These are phyloP conservation scores for Geotrupes spiniger DNA, from an alignment of 2,888 invertebrate species.

Conservation along the genomic window DNA sequence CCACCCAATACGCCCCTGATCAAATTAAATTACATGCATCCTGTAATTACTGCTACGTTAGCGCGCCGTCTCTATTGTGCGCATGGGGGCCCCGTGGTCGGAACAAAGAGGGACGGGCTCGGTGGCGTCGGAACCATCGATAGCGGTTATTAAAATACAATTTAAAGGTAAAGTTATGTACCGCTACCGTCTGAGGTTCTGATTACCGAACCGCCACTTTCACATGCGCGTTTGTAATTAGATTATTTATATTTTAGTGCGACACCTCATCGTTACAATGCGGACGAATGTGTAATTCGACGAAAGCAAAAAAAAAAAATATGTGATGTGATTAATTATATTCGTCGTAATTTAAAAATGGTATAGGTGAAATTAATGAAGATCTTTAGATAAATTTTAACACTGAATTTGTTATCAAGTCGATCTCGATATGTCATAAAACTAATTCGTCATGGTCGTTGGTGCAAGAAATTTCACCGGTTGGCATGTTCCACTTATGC, in stretches of 20 bases:
- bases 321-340: too few relatives aligned
- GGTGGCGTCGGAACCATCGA: slow-evolving; percentile 10
- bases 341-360: too few relatives aligned
- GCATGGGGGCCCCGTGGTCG: neutral
- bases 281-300: too few relatives aligned
- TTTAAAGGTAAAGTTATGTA: slow-evolving; percentile 38
- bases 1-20: slow-evolving; percentile 51
- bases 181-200: slow-evolving; percentile 44
- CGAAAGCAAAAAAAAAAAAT: too few relatives aligned
- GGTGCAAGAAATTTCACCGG: too few relatives aligned
- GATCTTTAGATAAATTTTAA: too few relatives aligned
- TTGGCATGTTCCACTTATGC: too few relatives aligned
- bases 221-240: slow-evolving; percentile 44
- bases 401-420: too few relatives aligned
- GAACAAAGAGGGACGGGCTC: neutral
- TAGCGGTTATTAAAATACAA: slow-evolving; percentile 33
- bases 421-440: too few relatives aligned
- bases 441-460: too few relatives aligned
- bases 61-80: slow-evolving; percentile 25
- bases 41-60: slow-evolving; percentile 42
- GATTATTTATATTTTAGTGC: slow-evolving; percentile 44
- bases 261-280: too few relatives aligned
- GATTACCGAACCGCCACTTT: slow-evolving; percentile 43
- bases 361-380: too few relatives aligned
- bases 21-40: slow-evolving; percentile 51